Evolutionary conservation across 2,113 vertebrate genomes (phyloP), one percentile per base, ranked within the genome.

Genomic region (Crotalus tigris): DNA sequence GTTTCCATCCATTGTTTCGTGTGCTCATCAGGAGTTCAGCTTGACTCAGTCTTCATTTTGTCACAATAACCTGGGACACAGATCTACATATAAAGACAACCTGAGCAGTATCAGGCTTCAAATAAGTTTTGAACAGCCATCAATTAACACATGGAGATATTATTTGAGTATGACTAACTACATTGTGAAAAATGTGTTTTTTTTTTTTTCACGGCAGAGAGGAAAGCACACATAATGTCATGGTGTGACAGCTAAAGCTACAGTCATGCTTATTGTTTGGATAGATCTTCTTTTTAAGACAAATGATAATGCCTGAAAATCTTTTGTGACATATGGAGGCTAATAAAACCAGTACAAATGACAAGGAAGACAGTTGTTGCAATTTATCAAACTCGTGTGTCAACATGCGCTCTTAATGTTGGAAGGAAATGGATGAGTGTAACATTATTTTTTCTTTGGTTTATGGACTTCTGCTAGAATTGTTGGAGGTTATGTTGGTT

Each of bases 291-390:
- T 89, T 92, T 91, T 93, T 91, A 91, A 57, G 61, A 92, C 89
- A 92, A 89, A 89, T 91, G 81, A 93, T 90, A 86, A 55, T 54
- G 85, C 87, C 69, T 93, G 89, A 87, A 91, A 89, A 85, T 64
- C 91, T 90, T 75, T 88, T 89, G 87, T 91, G 92, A 93, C 90
- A 94, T 92, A 88, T 75, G 69, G n/a, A 92, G 85, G n/a, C 91
- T 93, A 61, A 94, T 85, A 93, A 94, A 94, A 93, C 85, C 54
- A 91, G 55, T 75, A 89, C 44, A 44, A 91, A 91, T 61, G 69
- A 92, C 85, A 81, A 89, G 24, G 75, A 93, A 91, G 85, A 55
- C 85, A 93, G 69, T 87, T 54, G 91, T 61, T 33, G 53, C 3
- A 59, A 88, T 94, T 94, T 91, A 91, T 89, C 53, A 92, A 92